Base-by-base conservation (phyloP, 2,113 vertebrate species). In the Cyprinodon variegatus region DNA sequence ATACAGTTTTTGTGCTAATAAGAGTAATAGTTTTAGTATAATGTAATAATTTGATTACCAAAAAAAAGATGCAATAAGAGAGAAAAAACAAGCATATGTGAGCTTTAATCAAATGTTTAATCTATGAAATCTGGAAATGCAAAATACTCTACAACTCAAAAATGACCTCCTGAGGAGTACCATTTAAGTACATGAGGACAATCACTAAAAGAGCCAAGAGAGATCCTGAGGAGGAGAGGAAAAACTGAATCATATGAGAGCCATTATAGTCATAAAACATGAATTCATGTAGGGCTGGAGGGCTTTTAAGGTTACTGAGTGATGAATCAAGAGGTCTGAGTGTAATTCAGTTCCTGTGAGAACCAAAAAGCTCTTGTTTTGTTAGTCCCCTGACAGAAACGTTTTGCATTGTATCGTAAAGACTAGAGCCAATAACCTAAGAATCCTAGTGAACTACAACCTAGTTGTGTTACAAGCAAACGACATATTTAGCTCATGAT, bases 291-390 rank as follows among this genome's bases (percentile, higher is more conserved):
- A 36, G 29, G 29, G 22, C 65, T 46, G 22, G 22, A 50, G 13
- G 13, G 4, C 17, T 20, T 9, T 12, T 68, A 37, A 13, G 86
- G 79, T 87, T 84, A 78, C 43, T 57, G 20, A 70, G 68, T 22
- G 61, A 60, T 68, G 83, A 79, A 67, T 78, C 74, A 61, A 61
- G 83, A 74, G 88, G 68, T 78, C 6, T 68, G 70, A 70, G 74
- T 61, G 9, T 29, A 41, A 61, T 36, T 3, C 8, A 70, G 61
- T 85, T 88, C 74, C 68, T 87, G 72, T 88, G 89, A 90, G 92
- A 91, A 88, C 79, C 66, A 81, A 87, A 73, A 85, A 89, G 83
- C 72, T 76, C 60, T 76, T 40, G 78, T 46, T 62, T 38, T 76
- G 66, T 70, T 65, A 76, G 77, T 78, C 59, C 70, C 83, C 71